Evolutionary conservation across 2,888 invertebrate species (phyloP), one percentile per base, ranked within the genome.

Genomic region (Eupithecia dodoneata): DNA sequence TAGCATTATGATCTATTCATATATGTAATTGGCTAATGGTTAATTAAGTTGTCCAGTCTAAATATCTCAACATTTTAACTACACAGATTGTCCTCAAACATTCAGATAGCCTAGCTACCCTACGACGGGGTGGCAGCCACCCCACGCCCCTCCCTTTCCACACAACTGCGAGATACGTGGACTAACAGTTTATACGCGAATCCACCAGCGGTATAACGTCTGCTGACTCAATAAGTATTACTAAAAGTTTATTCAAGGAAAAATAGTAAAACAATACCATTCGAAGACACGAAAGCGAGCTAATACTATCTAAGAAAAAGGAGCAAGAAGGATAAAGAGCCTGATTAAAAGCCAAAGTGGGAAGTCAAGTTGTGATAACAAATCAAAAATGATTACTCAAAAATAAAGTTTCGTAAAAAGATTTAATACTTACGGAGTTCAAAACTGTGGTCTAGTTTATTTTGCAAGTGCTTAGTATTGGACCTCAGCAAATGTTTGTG

Each of bases 401-500:
- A 18, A 10, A 59, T 18, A 18, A 59, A 18, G 9, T 18, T 18
- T 18, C 3, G 2, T 59, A 59, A 4, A 59, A 18, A 18, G 30
- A 30, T 30, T 30, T 4, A 18, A 59, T 18, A 59, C 18, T 59
- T 15, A n/a, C 18, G 59, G 18, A 10, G 3, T n/a, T 6, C 3
- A 59, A 30, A 30, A 63, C 63, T 0, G 63, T 9, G 59, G 3
- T 30, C 4, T 66, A 66, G 42, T 65, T 7, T 15, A 15, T 66
- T 42, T 41, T 9, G 42, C 5, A 66, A 15, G 15, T 66, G 13
- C 66, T 66, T 44, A 15, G 7, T n/a, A n/a, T n/a, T 44, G 67
- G 15, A 10, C 67, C n/a, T n/a, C 7, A 69, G 67, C 67, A 84
- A 84, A 90, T 92, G 88, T 83, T 93, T 67, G 86, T 89, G 4